These are phyloP conservation scores for Sinodicranocentrus sp. DNA, from an alignment of 2,888 invertebrate genomes.

Conservation along the genomic window DNA sequence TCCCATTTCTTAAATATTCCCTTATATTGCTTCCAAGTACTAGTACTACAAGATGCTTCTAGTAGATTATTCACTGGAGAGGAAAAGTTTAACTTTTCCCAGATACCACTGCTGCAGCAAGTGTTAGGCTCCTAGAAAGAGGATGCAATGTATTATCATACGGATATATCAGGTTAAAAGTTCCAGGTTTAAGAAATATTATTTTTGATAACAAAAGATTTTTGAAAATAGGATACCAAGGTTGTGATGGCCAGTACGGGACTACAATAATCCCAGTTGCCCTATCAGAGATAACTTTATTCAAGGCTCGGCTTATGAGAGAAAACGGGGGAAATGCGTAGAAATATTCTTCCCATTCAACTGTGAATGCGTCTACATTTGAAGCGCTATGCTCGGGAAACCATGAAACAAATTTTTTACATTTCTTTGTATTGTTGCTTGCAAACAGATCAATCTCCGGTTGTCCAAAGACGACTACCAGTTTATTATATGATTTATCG, in stretches of 20 bases:
- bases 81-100: no score
- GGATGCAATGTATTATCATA: not conserved
- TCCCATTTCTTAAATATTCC: conserved; percentile 26
- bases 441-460: conserved; percentile 69
- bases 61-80: conserved; percentile 2
- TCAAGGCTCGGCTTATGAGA: not conserved
- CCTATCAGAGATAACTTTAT: conserved; percentile 10
- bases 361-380: conserved; percentile 58
- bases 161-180: not conserved
- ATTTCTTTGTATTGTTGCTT: conserved; percentile 32
- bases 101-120: conserved; percentile 41
- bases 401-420: conserved; percentile 43
- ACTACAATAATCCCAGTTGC: conserved; percentile 15
- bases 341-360: conserved; percentile 42
- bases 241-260: conserved; percentile 21
- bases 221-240: conserved; percentile 40
- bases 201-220: conserved; percentile 6
- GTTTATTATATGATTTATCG: not conserved
- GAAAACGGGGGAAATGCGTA: conserved; percentile 64
- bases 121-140: not conserved
- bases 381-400: not conserved
- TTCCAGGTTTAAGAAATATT: not conserved
- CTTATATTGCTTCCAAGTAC: conserved; percentile 52
- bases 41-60: conserved; percentile 27
- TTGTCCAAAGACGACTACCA: conserved; percentile 1